phyloP scores from a whole-genome alignment of 2,888 invertebrate genomes.

The Prenolepis imparis region DNA sequence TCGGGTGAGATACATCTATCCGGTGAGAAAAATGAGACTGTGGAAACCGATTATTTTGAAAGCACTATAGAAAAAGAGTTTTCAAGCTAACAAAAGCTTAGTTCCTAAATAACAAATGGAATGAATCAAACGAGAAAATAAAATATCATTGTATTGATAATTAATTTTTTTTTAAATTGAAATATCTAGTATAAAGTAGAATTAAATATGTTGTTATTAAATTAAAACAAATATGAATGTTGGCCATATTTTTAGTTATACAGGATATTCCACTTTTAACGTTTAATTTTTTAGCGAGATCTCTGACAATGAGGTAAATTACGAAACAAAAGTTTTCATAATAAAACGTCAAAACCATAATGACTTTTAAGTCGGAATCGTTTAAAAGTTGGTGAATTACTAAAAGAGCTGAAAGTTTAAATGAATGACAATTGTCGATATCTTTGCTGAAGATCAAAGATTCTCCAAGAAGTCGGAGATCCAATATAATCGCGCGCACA shows the following conservation, averaged over 20 bases:
- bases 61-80: conserved; percentile 22
- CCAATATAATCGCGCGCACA: background rate
- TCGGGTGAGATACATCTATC: conserved; percentile 3
- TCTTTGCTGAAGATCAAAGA: background rate
- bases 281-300: background rate
- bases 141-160: background rate
- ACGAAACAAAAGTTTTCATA: background rate
- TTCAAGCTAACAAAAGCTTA: background rate
- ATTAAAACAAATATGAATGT: background rate
- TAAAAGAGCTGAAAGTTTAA: conserved; percentile 10
- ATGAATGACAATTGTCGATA: conserved; percentile 28
- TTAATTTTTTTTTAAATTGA: no score
- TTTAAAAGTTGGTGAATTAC: conserved; percentile 17
- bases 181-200: background rate
- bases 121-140: background rate
- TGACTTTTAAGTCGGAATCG: background rate
- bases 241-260: background rate
- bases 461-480: background rate
- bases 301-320: background rate
- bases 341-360: conserved; percentile 2
- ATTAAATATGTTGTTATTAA: background rate
- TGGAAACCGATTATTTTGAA: conserved; percentile 33
- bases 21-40: conserved; percentile 35
- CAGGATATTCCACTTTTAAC: background rate
- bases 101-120: background rate